Percentiles rank a stretch among this genome's conserved stretches.
Conservation (phyloP, 2,888 invertebrate genomes). For the Drosophila rubida region DNA sequence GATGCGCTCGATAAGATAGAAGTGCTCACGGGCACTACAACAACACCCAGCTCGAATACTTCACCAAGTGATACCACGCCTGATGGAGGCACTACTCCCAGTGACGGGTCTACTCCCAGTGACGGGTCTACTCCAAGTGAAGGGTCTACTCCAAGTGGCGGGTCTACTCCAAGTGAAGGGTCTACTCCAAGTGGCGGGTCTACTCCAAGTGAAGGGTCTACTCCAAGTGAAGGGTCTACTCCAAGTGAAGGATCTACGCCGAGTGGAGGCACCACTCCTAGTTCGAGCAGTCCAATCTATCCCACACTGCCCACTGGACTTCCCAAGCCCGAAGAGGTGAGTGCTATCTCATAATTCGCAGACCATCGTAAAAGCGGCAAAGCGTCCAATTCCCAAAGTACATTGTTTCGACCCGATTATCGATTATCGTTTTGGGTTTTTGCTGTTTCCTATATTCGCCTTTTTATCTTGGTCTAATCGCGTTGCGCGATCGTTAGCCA, state of each 20-base stretch:
- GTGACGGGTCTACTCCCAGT: slow-evolving; percentile 7
- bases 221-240: slow-evolving; percentile 10
- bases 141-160: not conserved
- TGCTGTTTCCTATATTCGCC: not conserved
- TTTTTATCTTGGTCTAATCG: slow-evolving; percentile 49
- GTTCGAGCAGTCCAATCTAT: slow-evolving; percentile 48
- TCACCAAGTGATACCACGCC: slow-evolving; percentile 7
- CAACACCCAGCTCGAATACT: slow-evolving; percentile 34
- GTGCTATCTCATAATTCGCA: slow-evolving; percentile 39
- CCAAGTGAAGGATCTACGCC: slow-evolving; percentile 14
- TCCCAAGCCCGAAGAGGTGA: slow-evolving; percentile 77
- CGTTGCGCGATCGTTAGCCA: slow-evolving; percentile 2
- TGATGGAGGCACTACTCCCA: slow-evolving; percentile 10
- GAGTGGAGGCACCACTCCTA: not conserved
- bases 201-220: slow-evolving; percentile 2
- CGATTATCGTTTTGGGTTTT: slow-evolving; percentile 23
- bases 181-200: slow-evolving; percentile 16
- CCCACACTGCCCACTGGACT: slow-evolving; percentile 80
- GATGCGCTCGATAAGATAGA: slow-evolving; percentile 79
- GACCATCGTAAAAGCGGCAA: slow-evolving; percentile 64
- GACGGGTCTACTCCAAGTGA: slow-evolving; percentile 8
- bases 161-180: slow-evolving; percentile 11
- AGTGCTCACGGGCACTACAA: slow-evolving; percentile 33
- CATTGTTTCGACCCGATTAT: slow-evolving; percentile 47
- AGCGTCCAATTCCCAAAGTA: slow-evolving; percentile 51